phyloP scores from a whole-genome alignment of 2,797 vertebrate genomes.

The Leptoclinus maculatus region DNA sequence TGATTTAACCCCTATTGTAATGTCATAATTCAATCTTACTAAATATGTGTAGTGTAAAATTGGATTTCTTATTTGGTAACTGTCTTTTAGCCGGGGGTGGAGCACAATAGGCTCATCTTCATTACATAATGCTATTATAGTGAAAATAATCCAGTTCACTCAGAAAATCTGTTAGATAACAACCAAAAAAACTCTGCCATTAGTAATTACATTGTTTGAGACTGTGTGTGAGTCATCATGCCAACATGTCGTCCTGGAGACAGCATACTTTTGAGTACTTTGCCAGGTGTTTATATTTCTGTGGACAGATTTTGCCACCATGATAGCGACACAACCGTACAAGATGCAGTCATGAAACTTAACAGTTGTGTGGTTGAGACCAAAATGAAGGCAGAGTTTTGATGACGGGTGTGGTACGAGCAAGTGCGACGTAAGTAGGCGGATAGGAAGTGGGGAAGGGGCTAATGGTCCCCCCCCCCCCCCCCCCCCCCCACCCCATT shows the following conservation, averaged over 20 bases:
- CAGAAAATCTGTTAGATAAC: background rate
- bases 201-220: background rate
- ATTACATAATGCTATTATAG: background rate
- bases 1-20: no score
- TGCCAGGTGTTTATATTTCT: background rate
- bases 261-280: background rate
- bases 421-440: background rate
- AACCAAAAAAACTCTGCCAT: background rate
- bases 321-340: no score
- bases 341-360: background rate
- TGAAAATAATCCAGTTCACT: background rate
- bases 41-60: background rate
- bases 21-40: background rate
- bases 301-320: background rate
- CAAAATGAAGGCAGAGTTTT: background rate
- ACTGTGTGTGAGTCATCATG: background rate
- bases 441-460: background rate
- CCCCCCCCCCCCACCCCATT: background rate
- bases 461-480: background rate
- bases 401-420: background rate
- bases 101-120: background rate
- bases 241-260: background rate
- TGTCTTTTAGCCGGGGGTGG: background rate
- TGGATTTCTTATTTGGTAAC: background rate
- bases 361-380: background rate